Evolutionary conservation across 2,797 vertebrate genomes (phyloP).

Genomic region (Macropus fuliginosus): DNA sequence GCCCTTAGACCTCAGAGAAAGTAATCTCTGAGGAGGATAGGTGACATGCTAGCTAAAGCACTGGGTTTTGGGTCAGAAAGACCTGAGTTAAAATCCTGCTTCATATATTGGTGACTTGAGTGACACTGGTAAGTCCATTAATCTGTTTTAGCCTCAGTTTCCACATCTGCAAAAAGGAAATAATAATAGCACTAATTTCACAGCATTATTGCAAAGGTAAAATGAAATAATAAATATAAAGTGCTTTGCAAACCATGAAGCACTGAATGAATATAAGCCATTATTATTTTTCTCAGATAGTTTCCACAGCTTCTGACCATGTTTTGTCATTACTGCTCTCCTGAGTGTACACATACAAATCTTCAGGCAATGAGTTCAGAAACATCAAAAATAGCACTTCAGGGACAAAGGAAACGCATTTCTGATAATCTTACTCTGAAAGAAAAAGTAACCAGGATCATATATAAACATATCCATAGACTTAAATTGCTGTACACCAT

Average conservation of each 20-base stretch:
- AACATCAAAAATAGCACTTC: neutral
- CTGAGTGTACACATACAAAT: neutral
- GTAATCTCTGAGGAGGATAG: neutral
- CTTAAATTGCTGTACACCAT: neutral
- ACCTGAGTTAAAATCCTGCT: neutral
- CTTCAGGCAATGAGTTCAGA: neutral
- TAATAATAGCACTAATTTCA: neutral
- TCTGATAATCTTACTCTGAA: neutral
- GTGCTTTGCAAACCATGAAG: neutral
- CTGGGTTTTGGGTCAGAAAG: neutral
- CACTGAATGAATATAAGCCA: neutral
- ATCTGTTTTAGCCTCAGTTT: neutral
- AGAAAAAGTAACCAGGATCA: neutral
- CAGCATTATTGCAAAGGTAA: neutral
- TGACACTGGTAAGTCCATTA: neutral
- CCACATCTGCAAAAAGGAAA: neutral
- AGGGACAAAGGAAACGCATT: neutral
- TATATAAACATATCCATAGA: neutral
- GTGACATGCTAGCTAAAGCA: neutral
- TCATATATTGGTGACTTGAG: neutral
- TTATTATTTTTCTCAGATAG: neutral
- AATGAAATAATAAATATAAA: neutral
- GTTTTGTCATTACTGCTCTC: neutral
- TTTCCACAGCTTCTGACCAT: neutral
- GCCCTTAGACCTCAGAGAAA: neutral